Conservation (phyloP, 2,888 invertebrate species). For the Pyrrhia umbra region DNA sequence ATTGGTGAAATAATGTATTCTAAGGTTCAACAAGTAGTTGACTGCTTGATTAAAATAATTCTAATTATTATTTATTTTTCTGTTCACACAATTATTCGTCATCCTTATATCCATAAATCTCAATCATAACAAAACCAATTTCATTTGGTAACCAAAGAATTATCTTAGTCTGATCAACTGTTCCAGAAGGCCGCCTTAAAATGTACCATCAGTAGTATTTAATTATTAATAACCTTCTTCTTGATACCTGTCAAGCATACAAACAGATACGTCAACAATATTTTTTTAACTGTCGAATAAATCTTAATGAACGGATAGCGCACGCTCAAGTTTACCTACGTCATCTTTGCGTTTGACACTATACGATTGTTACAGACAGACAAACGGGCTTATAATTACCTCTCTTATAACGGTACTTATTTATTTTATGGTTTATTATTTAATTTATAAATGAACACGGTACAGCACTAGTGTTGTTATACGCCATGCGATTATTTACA, state of each 20-base stretch:
- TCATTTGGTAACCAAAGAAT: no score
- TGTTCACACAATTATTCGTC: no score
- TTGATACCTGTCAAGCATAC: constrained; percentile 6
- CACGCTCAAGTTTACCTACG: constrained; percentile 29
- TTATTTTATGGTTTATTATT: constrained; percentile 30
- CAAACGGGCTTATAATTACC: constrained; percentile 39
- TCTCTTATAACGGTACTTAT: constrained; percentile 50
- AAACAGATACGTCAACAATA: constrained; percentile 31
- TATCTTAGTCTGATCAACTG: no score
- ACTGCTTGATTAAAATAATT: no score
- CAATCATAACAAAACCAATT: no score
- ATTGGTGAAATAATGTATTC: no score
- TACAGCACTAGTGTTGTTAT: constrained; percentile 17
- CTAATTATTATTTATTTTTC: no score
- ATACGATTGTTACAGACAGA: constrained; percentile 22
- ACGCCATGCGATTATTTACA: background rate
- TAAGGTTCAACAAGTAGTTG: no score
- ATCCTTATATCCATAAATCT: no score
- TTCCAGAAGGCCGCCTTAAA: no score
- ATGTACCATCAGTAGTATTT: no score
- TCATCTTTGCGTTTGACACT: constrained; percentile 26
- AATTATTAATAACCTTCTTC: background rate
- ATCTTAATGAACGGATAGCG: constrained; percentile 9
- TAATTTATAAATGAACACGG: background rate
- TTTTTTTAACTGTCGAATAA: constrained; percentile 3